These are phyloP conservation scores for Calidris pugnax DNA, from an alignment of 2,113 vertebrate genomes.

Conservation along the genomic window DNA sequence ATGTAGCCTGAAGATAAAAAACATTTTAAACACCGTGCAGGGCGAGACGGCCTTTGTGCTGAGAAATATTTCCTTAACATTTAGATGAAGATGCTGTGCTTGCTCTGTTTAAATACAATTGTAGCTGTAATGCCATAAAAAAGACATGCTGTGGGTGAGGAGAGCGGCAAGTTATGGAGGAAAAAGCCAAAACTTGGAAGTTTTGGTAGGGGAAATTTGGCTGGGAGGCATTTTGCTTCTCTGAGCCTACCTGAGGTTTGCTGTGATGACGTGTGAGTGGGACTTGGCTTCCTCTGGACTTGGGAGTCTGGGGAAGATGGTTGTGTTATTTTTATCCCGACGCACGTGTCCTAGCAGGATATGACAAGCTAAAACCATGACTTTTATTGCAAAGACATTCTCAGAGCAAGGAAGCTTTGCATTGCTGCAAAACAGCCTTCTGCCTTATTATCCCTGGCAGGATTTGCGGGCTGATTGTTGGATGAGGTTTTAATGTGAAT, in stretches of 20 bases:
- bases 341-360: neutral
- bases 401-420: neutral
- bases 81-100: neutral
- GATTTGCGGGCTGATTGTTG: neutral
- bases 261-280: neutral
- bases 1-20: slow-evolving; percentile 37
- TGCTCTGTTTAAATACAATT: slow-evolving; percentile 6
- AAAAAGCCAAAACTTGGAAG: neutral
- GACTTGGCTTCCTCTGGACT: neutral
- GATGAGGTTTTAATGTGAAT: neutral
- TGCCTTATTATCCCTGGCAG: neutral
- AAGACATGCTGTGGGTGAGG: neutral
- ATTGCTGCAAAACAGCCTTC: neutral
- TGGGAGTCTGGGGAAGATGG: neutral
- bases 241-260: neutral
- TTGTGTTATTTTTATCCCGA: neutral
- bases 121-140: neutral
- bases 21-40: neutral
- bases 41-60: neutral
- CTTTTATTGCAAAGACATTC: neutral
- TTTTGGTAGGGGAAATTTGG: neutral
- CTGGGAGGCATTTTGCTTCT: neutral
- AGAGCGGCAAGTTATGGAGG: neutral
- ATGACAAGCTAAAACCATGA: neutral
- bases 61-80: slow-evolving; percentile 37